Conservation (phyloP, 1,140 invertebrate species). For the Grapholita molesta region DNA sequence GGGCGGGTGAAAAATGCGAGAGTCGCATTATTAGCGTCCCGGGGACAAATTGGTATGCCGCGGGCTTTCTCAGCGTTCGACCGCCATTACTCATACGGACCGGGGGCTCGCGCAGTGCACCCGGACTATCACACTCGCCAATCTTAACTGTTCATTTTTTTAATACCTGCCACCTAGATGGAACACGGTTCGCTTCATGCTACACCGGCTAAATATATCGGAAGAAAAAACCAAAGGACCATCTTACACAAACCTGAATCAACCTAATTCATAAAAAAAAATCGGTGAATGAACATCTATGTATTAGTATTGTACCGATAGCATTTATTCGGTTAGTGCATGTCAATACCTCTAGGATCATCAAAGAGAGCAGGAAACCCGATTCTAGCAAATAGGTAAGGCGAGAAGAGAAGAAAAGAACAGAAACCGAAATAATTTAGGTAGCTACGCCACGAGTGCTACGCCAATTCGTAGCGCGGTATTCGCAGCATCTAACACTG, state of each 20-base stretch:
- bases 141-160: background rate
- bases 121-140: background rate
- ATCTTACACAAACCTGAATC: no score
- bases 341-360: no score
- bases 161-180: background rate
- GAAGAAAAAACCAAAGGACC: no score
- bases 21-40: constrained; percentile 59
- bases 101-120: background rate
- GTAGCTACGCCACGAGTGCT: background rate
- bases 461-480: background rate
- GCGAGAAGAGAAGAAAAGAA: no score
- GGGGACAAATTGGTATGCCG: constrained; percentile 67
- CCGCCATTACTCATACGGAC: constrained; percentile 70
- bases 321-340: no score
- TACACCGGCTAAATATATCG: no score
- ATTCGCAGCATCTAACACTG: background rate
- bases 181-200: no score
- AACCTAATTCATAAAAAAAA: no score
- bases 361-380: no score
- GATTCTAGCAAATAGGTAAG: no score
- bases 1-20: constrained; percentile 61
- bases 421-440: background rate
- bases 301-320: no score
- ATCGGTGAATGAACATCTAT: no score
- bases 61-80: constrained; percentile 50